Base-by-base conservation (phyloP, 2,797 vertebrate species). In the Hybognathus amarus region DNA sequence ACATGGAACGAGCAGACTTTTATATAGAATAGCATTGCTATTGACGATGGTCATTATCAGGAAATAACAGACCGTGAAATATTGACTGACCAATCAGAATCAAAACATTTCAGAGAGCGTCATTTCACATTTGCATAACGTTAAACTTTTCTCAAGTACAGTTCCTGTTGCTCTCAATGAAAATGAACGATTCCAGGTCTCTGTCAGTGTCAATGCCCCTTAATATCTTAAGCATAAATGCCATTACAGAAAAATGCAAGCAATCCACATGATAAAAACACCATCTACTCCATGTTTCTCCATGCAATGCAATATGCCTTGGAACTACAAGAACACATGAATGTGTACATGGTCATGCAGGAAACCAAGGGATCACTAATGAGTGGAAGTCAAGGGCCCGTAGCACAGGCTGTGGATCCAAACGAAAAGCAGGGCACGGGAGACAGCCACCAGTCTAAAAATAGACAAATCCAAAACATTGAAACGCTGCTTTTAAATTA, bases 401-500 rank as follows among this genome's bases (percentile, higher is more conserved):
- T 13, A 63, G 54, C 66, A 78, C 56, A 78, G 22, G 66, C 75
- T 70, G 64, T 77, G 64, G 20, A 69, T 77, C 24, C 80, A 82
- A 61, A 75, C 80, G n/a, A 11, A 24, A 82, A 68, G 63, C 52
- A 71, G 66, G 66, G 71, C 82, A 83, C 40, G 12, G 30, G 75
- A 83, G 82, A 71, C 67, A 63, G 30, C 40, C 67, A 36, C 66
- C 20, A 2, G 38, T 78, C 82, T 83, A 83, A 83, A 83, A 78
- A 83, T 83, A 83, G 82, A 63, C 56, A 47, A 79, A 78, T 83
- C 75, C 76, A 71, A 83, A 79, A 83, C 54, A 83, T 71, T 40
- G 75, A 83, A 78, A 79, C n/a, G 54, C 67, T 33, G 76, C 67
- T 40, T 79, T 79, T 83, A 83, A 83, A 78, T 83, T 83, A 83